These are phyloP conservation scores for Chondrosia reniformis DNA, from an alignment of 37 sponge, comb jelly and placozoan species.

Conservation along the genomic window DNA sequence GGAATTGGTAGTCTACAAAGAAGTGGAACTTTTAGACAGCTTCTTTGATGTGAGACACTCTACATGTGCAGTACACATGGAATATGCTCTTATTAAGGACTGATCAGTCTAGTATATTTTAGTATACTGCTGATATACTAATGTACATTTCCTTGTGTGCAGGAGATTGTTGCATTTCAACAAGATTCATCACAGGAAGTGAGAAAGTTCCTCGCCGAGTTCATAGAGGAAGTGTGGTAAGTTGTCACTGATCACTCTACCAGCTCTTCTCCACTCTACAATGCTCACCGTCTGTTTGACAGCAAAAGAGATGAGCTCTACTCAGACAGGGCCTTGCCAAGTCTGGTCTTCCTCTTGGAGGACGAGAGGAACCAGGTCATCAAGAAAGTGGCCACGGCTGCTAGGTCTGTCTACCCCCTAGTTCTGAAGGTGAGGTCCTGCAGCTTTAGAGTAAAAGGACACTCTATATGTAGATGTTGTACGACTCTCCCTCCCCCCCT, in stretches of 20 bases:
- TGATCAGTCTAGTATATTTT: not conserved
- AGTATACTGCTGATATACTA: not conserved
- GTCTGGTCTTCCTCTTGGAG: not conserved
- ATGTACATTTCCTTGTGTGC: not conserved
- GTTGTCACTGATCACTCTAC: too few relatives aligned
- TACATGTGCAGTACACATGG: not conserved
- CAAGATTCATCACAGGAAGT: slow-evolving; percentile 75
- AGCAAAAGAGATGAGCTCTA: slow-evolving; percentile 1
- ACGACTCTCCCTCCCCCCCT: not conserved
- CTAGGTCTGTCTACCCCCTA: not conserved
- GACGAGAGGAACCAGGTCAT: not conserved
- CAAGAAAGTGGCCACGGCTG: slow-evolving; percentile 6
- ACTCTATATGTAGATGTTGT: not conserved
- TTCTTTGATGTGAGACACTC: slow-evolving; percentile 72
- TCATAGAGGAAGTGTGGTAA: slow-evolving; percentile 88
- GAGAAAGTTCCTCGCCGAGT: slow-evolving; percentile 80
- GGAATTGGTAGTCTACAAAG: slow-evolving; percentile 89
- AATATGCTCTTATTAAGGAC: not conserved
- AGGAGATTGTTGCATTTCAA: slow-evolving; percentile 91
- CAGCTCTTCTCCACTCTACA: not conserved
- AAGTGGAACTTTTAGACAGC: slow-evolving; percentile 77
- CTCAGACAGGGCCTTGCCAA: not conserved
- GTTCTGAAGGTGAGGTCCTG: slow-evolving; percentile 24
- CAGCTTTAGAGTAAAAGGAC: slow-evolving; percentile 71
- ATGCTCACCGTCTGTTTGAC: not conserved